Conservation (phyloP, 2,888 invertebrate genomes). For the Macrophya annulata region DNA sequence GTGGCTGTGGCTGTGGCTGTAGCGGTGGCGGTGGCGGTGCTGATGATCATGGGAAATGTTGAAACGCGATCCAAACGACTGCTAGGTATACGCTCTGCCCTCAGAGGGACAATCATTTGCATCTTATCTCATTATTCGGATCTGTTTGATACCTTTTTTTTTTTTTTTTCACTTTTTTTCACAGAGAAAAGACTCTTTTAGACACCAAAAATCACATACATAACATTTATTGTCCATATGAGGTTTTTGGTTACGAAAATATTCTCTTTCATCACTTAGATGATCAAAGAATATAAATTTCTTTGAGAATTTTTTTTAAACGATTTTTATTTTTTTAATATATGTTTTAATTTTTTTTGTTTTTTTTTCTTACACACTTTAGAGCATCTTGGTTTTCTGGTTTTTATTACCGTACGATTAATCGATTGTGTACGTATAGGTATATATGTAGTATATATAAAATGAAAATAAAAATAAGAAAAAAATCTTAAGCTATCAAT, state of each 20-base stretch:
- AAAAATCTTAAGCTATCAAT: conserved; percentile 27
- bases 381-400: too few species aligned
- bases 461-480: not conserved
- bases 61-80: conserved; percentile 9
- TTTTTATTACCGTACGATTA: too few species aligned
- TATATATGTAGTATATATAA: too few species aligned
- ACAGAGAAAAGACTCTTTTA: too few species aligned
- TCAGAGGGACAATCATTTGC: conserved; percentile 49
- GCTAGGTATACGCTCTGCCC: not conserved
- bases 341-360: too few species aligned
- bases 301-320: too few species aligned
- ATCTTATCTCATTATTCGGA: conserved; percentile 51
- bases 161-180: not conserved
- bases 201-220: not conserved
- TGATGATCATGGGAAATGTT: conserved; percentile 53
- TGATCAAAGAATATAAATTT: too few species aligned
- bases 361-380: too few species aligned
- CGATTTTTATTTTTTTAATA: too few species aligned
- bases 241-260: too few species aligned
- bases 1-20: not conserved
- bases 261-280: too few species aligned
- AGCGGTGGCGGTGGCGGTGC: not conserved
- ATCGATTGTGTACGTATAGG: not conserved
- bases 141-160: conserved; percentile 39
- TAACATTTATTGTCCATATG: not conserved